Conservation (phyloP, 2,888 invertebrate species). For the Caenorhabditis sinica region DNA sequence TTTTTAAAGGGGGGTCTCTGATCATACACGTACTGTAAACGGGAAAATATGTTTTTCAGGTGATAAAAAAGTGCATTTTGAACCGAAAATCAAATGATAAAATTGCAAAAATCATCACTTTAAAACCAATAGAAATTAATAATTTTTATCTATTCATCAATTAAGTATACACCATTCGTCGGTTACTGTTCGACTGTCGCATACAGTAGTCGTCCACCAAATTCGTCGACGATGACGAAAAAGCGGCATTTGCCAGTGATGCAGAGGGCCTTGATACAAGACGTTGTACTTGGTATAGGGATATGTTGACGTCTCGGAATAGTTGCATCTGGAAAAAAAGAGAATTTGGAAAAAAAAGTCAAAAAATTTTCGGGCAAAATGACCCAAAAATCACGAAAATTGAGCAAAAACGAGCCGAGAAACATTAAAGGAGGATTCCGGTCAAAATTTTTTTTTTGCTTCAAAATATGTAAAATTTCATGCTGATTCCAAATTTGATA, state of each 20-base stretch:
- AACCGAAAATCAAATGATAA: slow-evolving; percentile 3
- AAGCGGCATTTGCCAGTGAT: slow-evolving; percentile 55
- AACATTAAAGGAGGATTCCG: too few relatives aligned
- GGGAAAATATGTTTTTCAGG: too few relatives aligned
- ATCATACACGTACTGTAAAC: slow-evolving; percentile 25
- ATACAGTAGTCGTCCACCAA: slow-evolving; percentile 73
- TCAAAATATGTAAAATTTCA: too few relatives aligned
- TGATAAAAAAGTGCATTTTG: too few relatives aligned
- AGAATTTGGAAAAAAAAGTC: neutral
- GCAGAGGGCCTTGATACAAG: slow-evolving; percentile 73
- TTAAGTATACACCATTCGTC: slow-evolving; percentile 67
- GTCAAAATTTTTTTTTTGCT: too few relatives aligned
- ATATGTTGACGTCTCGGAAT: slow-evolving; percentile 86
- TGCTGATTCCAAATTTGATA: too few relatives aligned
- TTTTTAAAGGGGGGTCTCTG: neutral
- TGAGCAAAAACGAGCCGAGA: too few relatives aligned
- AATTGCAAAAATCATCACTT: neutral
- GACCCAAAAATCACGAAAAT: neutral
- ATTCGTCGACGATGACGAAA: slow-evolving; percentile 69
- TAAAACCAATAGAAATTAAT: neutral
- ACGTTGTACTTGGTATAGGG: slow-evolving; percentile 75
- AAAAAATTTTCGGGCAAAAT: too few relatives aligned
- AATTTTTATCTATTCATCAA: neutral
- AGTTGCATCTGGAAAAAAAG: slow-evolving; percentile 88
- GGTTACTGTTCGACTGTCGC: slow-evolving; percentile 60